Percentiles rank a stretch among this genome's conserved stretches.
phyloP scores from a whole-genome alignment of 2,113 vertebrate genomes.

The Callithrix jacchus region DNA sequence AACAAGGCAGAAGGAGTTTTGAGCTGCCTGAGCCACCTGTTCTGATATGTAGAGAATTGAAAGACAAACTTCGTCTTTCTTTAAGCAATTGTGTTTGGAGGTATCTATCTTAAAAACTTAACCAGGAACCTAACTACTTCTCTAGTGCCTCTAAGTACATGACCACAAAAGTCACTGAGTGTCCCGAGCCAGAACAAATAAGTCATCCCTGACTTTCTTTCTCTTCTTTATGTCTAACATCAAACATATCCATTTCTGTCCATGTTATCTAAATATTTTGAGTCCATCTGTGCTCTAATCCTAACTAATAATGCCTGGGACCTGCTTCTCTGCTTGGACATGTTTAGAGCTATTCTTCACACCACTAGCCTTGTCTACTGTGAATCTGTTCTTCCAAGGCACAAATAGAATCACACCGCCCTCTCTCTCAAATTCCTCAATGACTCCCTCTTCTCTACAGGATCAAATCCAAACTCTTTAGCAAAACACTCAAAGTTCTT shows the following conservation, averaged over 20 bases:
- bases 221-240: neutral
- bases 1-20: neutral
- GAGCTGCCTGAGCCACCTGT: neutral
- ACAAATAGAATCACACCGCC: neutral
- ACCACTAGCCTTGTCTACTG: neutral
- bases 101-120: neutral
- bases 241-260: neutral
- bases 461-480: neutral
- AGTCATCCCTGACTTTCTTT: neutral
- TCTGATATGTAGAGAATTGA: neutral
- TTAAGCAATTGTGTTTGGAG: neutral
- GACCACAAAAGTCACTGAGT: neutral
- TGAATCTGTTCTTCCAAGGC: neutral
- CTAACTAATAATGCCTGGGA: neutral
- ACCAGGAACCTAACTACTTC: neutral
- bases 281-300: neutral
- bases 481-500: neutral
- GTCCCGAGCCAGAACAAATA: neutral
- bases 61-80: neutral
- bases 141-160: neutral
- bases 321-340: neutral
- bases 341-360: neutral
- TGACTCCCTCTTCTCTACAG: neutral
- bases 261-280: neutral
- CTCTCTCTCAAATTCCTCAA: neutral